A percentile compares a stretch with the other conserved stretches of the same genome.
These are phyloP conservation scores for Melanitta fusca DNA, from an alignment of 2,797 vertebrate species.

Conservation along the genomic window DNA sequence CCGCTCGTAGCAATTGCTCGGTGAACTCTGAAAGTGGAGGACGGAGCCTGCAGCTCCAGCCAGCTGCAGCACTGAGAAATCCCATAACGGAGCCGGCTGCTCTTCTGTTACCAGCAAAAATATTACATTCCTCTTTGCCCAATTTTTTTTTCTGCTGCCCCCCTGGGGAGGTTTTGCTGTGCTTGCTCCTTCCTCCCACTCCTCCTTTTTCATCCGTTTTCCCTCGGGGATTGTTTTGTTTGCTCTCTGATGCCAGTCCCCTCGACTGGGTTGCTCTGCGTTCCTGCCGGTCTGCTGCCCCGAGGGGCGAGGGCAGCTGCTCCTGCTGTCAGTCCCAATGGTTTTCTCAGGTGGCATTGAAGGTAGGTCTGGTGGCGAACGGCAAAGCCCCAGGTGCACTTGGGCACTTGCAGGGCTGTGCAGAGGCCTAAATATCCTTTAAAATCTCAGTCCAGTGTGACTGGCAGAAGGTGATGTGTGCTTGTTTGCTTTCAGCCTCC, in stretches of 20 bases:
- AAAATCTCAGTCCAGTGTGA: background rate
- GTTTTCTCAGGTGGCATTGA: background rate
- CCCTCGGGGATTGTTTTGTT: background rate
- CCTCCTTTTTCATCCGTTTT: background rate
- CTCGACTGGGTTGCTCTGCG: background rate
- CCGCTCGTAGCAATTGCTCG: constrained; percentile 73
- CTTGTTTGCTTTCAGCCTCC: background rate
- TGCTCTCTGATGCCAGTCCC: background rate
- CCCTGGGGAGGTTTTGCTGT: constrained; percentile 10
- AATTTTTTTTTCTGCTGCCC: background rate
- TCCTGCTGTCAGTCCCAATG: background rate
- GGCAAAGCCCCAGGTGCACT: rapidly evolving
- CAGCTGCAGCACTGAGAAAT: constrained; percentile 62
- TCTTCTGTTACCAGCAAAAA: constrained; percentile 1
- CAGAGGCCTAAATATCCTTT: background rate
- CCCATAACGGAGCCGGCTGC: background rate
- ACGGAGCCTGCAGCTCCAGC: constrained; percentile 56
- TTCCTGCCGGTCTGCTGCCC: background rate
- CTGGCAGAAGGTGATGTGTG: background rate
- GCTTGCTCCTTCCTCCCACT: constrained; percentile 13
- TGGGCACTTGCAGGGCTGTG: background rate
- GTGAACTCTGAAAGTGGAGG: constrained; percentile 68
- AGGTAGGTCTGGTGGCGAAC: background rate
- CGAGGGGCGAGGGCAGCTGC: background rate
- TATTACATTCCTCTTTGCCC: background rate